Evolutionary conservation across 2,113 vertebrate genomes (phyloP).

Genomic region (Elachura formosa): DNA sequence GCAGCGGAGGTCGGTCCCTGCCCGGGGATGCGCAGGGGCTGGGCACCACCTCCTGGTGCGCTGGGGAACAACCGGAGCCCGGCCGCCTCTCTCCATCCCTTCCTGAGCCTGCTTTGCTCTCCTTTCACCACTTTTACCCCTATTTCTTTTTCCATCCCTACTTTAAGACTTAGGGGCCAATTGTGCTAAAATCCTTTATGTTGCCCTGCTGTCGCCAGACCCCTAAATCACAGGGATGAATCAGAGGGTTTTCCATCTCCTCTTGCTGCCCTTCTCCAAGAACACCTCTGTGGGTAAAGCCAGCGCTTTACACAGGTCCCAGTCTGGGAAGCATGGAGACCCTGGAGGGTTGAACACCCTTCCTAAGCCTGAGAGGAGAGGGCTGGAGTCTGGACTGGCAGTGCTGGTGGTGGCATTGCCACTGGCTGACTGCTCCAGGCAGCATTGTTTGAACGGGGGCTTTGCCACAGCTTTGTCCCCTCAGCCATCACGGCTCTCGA

Average conservation of each 20-base stretch:
- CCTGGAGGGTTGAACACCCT: background rate
- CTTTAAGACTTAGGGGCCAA: background rate
- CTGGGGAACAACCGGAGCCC: conserved; percentile 24
- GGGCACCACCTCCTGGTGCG: conserved; percentile 87
- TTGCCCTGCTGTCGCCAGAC: background rate
- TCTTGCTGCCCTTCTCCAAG: too few species aligned
- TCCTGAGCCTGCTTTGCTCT: fast-evolving
- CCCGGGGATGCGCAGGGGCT: conserved; percentile 68
- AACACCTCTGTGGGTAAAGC: fast-evolving
- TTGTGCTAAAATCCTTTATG: background rate
- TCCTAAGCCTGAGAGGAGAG: background rate
- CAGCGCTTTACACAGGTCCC: fast-evolving
- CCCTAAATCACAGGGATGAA: background rate
- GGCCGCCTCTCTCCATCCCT: background rate
- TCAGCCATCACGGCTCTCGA: background rate
- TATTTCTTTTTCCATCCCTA: fast-evolving
- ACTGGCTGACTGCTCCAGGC: fast-evolving
- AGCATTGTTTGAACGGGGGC: fast-evolving
- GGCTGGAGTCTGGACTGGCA: fast-evolving
- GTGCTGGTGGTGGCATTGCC: background rate
- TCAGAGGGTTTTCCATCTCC: background rate
- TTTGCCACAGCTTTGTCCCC: background rate
- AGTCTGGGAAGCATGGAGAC: background rate
- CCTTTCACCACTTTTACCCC: background rate
- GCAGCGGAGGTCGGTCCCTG: background rate